phyloP scores from a whole-genome alignment of 2,888 invertebrate genomes.

The Parnassius orleans region DNA sequence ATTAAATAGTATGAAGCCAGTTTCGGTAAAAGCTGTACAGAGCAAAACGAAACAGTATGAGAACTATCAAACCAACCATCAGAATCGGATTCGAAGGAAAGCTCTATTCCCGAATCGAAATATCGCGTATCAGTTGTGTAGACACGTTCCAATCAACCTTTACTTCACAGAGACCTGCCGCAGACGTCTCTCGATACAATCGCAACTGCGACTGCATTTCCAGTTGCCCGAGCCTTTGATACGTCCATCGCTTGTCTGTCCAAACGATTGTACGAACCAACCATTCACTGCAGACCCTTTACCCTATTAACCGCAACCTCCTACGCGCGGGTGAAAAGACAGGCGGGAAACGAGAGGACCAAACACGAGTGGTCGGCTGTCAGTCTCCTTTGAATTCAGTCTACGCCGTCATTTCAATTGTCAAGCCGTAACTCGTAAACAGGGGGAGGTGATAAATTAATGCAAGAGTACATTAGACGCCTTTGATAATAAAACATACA shows the following conservation, averaged over 20 bases:
- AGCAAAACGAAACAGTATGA: conserved; percentile 8
- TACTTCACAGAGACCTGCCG: conserved; percentile 67
- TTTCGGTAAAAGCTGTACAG: background rate
- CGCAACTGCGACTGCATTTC: conserved; percentile 75
- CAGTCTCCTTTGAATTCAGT: conserved; percentile 58
- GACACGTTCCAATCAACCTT: conserved; percentile 77
- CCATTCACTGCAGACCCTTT: conserved; percentile 51
- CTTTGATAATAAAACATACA: conserved; percentile 77
- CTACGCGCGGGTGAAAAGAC: conserved; percentile 36
- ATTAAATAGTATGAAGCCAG: no score
- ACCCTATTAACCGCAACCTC: conserved; percentile 38
- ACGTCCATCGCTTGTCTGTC: conserved; percentile 79
- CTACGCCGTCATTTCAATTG: conserved; percentile 75
- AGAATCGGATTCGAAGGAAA: conserved; percentile 34
- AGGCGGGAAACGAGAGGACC: conserved; percentile 44
- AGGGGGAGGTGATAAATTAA: conserved; percentile 76
- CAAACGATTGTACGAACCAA: conserved; percentile 66
- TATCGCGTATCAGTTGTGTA: conserved; percentile 55
- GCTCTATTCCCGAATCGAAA: conserved; percentile 53
- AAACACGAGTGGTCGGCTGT: conserved; percentile 41
- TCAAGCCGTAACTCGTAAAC: conserved; percentile 74
- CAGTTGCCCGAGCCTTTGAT: conserved; percentile 74
- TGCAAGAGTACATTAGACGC: conserved; percentile 76
- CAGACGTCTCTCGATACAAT: conserved; percentile 76
- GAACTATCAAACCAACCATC: conserved; percentile 15